These are phyloP conservation scores for Falco peregrinus DNA, from an alignment of 2,797 vertebrate genomes.

Conservation along the genomic window DNA sequence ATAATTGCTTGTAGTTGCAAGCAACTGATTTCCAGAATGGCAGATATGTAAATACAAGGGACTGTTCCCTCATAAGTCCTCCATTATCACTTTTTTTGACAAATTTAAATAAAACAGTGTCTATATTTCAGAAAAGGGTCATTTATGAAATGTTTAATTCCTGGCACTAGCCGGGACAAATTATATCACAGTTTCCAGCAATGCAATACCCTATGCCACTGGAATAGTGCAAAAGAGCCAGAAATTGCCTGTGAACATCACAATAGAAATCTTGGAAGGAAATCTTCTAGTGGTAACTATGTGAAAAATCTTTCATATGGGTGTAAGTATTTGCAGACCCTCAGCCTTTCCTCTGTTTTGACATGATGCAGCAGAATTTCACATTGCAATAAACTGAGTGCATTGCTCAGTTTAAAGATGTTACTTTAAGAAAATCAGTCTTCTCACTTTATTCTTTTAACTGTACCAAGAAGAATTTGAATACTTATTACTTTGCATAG, in stretches of 20 bases:
- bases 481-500: neutral
- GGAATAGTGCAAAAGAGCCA: neutral
- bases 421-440: neutral
- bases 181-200: neutral
- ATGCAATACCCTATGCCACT: neutral
- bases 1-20: slow-evolving; percentile 22
- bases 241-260: neutral
- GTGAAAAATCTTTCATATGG: neutral
- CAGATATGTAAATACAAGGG: slow-evolving; percentile 21
- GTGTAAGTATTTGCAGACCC: neutral
- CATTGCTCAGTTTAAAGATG: neutral
- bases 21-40: neutral
- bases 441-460: neutral
- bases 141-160: neutral
- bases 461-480: neutral
- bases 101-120: neutral
- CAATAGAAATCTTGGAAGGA: neutral
- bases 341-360: neutral
- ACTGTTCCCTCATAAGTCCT: neutral
- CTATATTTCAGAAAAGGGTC: neutral
- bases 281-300: neutral
- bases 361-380: neutral
- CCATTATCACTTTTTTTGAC: neutral
- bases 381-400: neutral
- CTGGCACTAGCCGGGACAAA: neutral